Base-by-base conservation (phyloP, 2,113 vertebrate species). In the Limanda limanda region DNA sequence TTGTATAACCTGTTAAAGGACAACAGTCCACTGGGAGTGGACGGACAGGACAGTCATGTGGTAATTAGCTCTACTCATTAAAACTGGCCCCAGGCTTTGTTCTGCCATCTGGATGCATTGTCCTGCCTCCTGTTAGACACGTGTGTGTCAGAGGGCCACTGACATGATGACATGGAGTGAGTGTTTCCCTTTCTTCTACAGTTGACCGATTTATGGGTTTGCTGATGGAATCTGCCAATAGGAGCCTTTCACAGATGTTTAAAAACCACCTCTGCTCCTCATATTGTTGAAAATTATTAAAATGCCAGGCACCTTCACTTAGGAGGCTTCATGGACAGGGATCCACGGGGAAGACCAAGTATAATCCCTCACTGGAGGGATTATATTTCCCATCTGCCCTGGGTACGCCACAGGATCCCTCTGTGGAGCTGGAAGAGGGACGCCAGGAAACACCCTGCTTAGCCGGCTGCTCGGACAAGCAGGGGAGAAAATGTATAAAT, bases 11-110 rank as follows among this genome's bases (percentile, higher is more conserved):
- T 63, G 31, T 82, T 79, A 78, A 82, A 83, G 65, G 69, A 35
- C 40, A 56, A 48, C 78, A 79, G 81, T 74, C 73, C 79, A 62
- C 61, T 56, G 61, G 60, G 61, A 88, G 75, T 70, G 62, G 68
- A 83, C 75, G 78, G 69, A 85, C 23, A 75, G 68, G 82, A 82
- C 81, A 78, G 67, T 79, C 67, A 69, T 89, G 86, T 81, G 83
- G 70, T 90, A 88, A 90, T 90, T 90, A 90, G 83, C 71, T 74
- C 48, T 62, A 62, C 82, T 90, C 84, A 89, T 91, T 92, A 91
- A 88, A 89, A 80, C 35, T 73, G 67, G 89, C 78, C 82, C 35
- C 67, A 66, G 84, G 87, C 84, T 86, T 87, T 91, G 82, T 89
- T 88, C 73, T 87, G 68, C 90, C 86, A 91, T 91, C 86, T 91